Percentiles rank a stretch among this genome's conserved stretches.
Conservation (phyloP, 1,140 invertebrate genomes). For the Uloborus diversus region DNA sequence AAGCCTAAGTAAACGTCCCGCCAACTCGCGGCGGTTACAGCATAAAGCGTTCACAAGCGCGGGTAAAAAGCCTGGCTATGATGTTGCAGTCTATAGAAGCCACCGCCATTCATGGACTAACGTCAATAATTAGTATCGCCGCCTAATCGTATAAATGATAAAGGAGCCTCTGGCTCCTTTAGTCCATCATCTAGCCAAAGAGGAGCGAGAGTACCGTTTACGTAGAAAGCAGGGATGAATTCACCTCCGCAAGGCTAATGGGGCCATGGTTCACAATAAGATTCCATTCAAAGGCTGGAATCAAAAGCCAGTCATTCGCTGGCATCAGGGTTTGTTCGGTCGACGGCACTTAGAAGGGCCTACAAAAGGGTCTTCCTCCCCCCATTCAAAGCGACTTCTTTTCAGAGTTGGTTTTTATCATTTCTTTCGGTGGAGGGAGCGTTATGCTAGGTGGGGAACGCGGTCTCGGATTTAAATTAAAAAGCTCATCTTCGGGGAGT, state of each 20-base stretch:
- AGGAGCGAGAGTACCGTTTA: conserved; percentile 29
- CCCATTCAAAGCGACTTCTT: conserved; percentile 29
- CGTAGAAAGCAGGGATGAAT: conserved; percentile 32
- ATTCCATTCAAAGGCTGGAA: conserved; percentile 30
- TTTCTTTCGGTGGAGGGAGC: conserved; percentile 33
- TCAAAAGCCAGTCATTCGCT: conserved; percentile 51
- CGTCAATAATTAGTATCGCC: conserved; percentile 54
- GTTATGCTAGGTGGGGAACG: background rate
- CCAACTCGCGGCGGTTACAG: conserved; percentile 26
- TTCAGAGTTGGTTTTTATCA: conserved; percentile 20
- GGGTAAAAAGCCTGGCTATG: conserved; percentile 28
- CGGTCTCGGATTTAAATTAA: conserved; percentile 34
- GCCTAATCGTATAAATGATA: conserved; percentile 55
- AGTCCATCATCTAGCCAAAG: conserved; percentile 11
- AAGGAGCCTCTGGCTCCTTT: background rate
- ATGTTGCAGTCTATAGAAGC: conserved; percentile 35
- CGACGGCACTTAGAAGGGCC: conserved; percentile 35
- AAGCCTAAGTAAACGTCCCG: conserved; percentile 27
- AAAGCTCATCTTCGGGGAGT: background rate
- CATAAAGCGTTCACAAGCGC: conserved; percentile 29
- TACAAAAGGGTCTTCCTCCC: conserved; percentile 20
- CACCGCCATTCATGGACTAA: conserved; percentile 41
- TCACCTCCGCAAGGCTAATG: conserved; percentile 46
- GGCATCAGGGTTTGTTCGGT: conserved; percentile 43
- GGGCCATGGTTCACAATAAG: conserved; percentile 25